Percentiles rank a stretch among this genome's conserved stretches.
Evolutionary conservation across 2,797 vertebrate species (phyloP).

Genomic region (Alosa sapidissima): DNA sequence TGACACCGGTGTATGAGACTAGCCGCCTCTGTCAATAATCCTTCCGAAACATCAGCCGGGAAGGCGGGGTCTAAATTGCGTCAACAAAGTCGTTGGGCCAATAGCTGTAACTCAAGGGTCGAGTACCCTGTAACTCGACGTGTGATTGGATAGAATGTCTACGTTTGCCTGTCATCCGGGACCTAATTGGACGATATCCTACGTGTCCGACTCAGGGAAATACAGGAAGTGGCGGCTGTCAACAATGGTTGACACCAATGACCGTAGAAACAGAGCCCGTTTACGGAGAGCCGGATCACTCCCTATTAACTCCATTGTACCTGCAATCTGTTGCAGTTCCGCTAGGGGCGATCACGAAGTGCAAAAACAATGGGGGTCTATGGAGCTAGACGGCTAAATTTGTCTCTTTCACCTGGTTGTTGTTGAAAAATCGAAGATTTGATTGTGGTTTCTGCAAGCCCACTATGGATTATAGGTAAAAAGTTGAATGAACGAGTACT

Average conservation of each 20-base stretch:
- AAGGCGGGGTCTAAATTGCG: not conserved
- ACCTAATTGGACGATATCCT: not conserved
- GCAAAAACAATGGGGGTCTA: no score
- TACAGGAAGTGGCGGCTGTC: not conserved
- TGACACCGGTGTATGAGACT: not conserved
- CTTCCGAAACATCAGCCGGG: not conserved
- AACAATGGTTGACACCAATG: not conserved
- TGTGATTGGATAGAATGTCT: not conserved
- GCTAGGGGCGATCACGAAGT: no score
- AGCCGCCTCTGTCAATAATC: not conserved
- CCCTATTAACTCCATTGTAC: no score
- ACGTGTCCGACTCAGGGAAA: not conserved
- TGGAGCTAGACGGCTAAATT: no score
- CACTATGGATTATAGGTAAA: no score
- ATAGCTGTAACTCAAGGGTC: not conserved
- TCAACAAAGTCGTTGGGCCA: not conserved
- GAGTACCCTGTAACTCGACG: not conserved
- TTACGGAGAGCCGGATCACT: no score
- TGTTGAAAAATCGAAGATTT: no score
- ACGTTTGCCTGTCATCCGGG: not conserved
- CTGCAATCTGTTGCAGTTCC: no score
- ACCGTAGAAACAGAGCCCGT: no score
- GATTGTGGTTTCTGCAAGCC: no score
- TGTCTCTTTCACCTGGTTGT: no score
- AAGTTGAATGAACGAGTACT: no score